These are phyloP conservation scores for Pseudobourletiella spinata DNA, from an alignment of 1,140 invertebrate species.

Conservation along the genomic window DNA sequence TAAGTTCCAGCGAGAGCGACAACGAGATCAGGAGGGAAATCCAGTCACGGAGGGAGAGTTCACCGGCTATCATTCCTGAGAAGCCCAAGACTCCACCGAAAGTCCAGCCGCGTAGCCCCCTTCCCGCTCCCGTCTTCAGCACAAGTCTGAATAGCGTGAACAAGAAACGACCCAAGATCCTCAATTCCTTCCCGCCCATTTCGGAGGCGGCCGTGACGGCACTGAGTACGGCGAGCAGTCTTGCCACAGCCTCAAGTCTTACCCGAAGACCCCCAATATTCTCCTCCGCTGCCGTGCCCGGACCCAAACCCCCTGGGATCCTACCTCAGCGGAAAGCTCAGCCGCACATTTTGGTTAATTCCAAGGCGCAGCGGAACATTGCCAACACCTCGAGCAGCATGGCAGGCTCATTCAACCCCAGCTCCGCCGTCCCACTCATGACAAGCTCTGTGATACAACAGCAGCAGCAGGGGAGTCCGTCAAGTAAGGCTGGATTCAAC, in stretches of 20 bases:
- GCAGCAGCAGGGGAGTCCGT: not conserved
- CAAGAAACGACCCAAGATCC: slow-evolving; percentile 19
- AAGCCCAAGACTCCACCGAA: not conserved
- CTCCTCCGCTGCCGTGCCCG: not conserved
- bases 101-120: not conserved
- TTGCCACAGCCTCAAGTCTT: slow-evolving; percentile 19
- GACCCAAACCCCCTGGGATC: slow-evolving; percentile 4
- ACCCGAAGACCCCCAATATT: slow-evolving; percentile 13
- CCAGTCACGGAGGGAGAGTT: no score
- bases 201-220: not conserved
- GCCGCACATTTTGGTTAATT: slow-evolving; percentile 26
- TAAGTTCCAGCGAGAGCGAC: no score
- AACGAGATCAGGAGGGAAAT: no score
- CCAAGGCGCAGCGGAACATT: slow-evolving; percentile 19
- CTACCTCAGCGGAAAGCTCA: slow-evolving; percentile 23
- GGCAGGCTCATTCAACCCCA: not conserved
- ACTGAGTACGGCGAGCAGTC: slow-evolving; percentile 1
- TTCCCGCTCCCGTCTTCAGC: slow-evolving; percentile 30
- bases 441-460: not conserved
- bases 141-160: slow-evolving; percentile 23
- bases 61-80: no score
- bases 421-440: not conserved
- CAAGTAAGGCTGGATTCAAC: not conserved
- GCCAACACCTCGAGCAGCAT: slow-evolving; percentile 10
- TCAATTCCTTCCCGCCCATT: not conserved